Evolutionary conservation across 2,888 invertebrate genomes (phyloP).

Genomic region (Drosophila affinis): DNA sequence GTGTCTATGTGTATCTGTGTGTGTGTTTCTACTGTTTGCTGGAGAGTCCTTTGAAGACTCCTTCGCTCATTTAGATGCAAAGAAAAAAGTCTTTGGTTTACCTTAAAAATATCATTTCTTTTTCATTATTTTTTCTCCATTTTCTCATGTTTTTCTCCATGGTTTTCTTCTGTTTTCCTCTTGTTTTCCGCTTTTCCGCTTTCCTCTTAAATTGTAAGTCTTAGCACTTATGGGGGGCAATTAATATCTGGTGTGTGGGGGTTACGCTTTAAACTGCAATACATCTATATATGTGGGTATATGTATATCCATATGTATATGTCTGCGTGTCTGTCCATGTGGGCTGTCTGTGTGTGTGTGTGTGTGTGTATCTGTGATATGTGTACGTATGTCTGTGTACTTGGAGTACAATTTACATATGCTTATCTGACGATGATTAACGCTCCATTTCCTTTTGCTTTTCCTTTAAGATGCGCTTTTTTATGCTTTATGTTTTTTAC

Average conservation of each 20-base stretch:
- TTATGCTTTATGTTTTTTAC: slow-evolving; percentile 20
- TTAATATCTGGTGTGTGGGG: slow-evolving; percentile 52
- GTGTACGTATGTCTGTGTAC: slow-evolving; percentile 32
- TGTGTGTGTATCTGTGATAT: slow-evolving; percentile 25
- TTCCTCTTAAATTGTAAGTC: slow-evolving; percentile 50
- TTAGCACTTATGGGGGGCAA: slow-evolving; percentile 75
- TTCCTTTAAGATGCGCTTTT: slow-evolving; percentile 11
- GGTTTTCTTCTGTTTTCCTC: not conserved
- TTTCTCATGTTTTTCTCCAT: slow-evolving; percentile 4
- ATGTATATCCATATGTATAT: slow-evolving; percentile 32
- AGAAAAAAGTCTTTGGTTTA: slow-evolving; percentile 84
- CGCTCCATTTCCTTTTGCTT: slow-evolving; percentile 20
- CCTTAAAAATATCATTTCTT: slow-evolving; percentile 75
- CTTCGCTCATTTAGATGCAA: slow-evolving; percentile 75
- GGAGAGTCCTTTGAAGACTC: slow-evolving; percentile 48
- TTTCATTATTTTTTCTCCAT: slow-evolving; percentile 12
- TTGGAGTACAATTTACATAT: slow-evolving; percentile 64
- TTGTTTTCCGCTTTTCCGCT: not conserved
- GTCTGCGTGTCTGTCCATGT: slow-evolving; percentile 26
- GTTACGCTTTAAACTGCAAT: slow-evolving; percentile 44
- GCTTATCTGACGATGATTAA: slow-evolving; percentile 54
- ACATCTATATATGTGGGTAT: slow-evolving; percentile 19
- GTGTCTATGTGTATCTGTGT: slow-evolving; percentile 1
- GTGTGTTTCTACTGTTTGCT: slow-evolving; percentile 31
- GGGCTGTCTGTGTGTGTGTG: slow-evolving; percentile 19